Evolutionary conservation across 37 sponge, comb jelly and placozoan genomes (phyloP), one percentile per base, ranked within the genome.

Genomic region (Cliona cf. orientalis): DNA sequence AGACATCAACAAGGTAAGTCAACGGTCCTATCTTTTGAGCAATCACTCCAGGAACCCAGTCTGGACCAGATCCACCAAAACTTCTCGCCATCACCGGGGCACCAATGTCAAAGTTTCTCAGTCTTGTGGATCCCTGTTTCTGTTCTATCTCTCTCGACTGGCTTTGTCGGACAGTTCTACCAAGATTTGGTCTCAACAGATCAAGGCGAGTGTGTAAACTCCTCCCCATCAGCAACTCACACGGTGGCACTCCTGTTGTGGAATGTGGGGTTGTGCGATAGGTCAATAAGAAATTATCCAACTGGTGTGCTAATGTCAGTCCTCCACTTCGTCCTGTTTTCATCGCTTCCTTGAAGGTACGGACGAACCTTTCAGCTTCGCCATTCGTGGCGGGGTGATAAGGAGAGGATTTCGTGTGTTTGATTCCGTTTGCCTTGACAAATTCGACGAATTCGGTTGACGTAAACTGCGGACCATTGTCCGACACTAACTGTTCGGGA

Each of bases 311-410:
- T 23, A 71, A 35, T 14, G 44, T 14, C 23, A 2, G 4, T 35
- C 44, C 43, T 5, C 42, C 36, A 22, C 43, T 42, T 21, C 23
- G 23, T 14, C n/a, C 44, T 2, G 71, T 45, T 28, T 71, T 37
- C n/a, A 41, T 22, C 23, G 71, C 38, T 37, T 78, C 37, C 59
- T 81, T 81, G 21, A 81, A 70, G 41, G 84, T 75, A 11, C 62
- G 84, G 22, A 84, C 69, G 62, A 74, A 61, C 38, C 74, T 74
- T 44, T 84, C 84, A 35, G 46, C 66, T 6, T 32, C 39, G 4
- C 84, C 84, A 80, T 88, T 88, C 0, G 83, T 44, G 3, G 34
- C 42, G 5, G 66, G 79, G 32, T 61, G 66, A 37, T 78, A 78
- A 7, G 63, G 37, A 6, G 79, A 31, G 3, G 64, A 64, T 3